These are phyloP conservation scores for Crenuchus spilurus DNA, from an alignment of 2,797 vertebrate species.

Conservation along the genomic window DNA sequence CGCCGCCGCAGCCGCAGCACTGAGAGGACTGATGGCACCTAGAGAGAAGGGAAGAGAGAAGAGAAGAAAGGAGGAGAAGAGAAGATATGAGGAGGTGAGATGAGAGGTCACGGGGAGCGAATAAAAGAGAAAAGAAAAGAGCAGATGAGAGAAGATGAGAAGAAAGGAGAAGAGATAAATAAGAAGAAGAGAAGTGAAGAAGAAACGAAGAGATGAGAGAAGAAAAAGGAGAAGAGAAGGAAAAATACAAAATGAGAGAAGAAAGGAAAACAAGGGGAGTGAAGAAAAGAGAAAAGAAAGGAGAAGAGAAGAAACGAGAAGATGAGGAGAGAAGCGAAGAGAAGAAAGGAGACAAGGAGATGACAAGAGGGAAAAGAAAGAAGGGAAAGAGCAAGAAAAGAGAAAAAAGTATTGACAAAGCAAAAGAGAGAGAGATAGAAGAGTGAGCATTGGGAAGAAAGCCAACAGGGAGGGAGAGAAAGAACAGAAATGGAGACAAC, in stretches of 20 bases:
- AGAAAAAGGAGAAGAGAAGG: background rate
- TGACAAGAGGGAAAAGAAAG: background rate
- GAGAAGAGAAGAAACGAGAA: too few species aligned
- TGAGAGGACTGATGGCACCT: conserved; percentile 95
- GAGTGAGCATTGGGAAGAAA: background rate
- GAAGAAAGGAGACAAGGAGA: background rate
- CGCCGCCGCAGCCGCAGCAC: conserved; percentile 91
- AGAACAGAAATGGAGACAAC: background rate
- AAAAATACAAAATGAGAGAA: too few species aligned
- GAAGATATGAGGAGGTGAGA: background rate
- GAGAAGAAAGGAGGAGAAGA: background rate
- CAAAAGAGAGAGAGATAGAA: background rate
- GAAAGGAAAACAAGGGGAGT: background rate
- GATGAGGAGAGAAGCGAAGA: too few species aligned
- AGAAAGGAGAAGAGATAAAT: too few species aligned
- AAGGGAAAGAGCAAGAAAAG: conserved; percentile 26
- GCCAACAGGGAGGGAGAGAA: background rate
- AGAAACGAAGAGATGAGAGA: background rate
- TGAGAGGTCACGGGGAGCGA: background rate
- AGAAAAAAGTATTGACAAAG: background rate
- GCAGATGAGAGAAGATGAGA: too few species aligned
- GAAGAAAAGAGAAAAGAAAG: background rate
- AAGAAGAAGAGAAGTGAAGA: background rate
- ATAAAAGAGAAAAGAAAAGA: background rate
- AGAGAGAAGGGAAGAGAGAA: conserved; percentile 56